phyloP scores from a whole-genome alignment of 1,140 invertebrate species.

The Cotesia typhae region DNA sequence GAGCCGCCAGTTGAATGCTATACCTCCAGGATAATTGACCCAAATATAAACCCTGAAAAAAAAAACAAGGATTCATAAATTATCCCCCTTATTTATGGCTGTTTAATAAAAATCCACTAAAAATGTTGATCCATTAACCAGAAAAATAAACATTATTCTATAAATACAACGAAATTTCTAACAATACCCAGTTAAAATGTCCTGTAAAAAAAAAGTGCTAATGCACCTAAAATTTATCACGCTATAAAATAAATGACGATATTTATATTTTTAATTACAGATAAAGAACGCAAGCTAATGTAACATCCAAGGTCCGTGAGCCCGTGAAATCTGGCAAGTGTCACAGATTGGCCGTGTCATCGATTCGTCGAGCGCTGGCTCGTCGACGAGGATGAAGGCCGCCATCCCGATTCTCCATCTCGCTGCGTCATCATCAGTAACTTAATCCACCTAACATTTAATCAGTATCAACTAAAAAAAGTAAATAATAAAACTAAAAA shows the following conservation, averaged over 20 bases:
- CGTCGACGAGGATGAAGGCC: slow-evolving; percentile 43
- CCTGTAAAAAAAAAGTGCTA: too few relatives aligned
- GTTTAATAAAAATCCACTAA: too few relatives aligned
- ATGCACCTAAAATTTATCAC: too few relatives aligned
- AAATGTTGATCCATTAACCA: too few relatives aligned
- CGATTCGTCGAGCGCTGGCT: slow-evolving; percentile 17
- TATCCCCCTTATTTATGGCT: slow-evolving; percentile 22
- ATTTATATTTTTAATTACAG: slow-evolving; percentile 1
- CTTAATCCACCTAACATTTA: slow-evolving; percentile 40
- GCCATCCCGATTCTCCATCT: slow-evolving; percentile 37
- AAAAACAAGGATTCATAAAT: slow-evolving; percentile 53
- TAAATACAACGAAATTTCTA: too few relatives aligned
- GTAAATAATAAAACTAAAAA: slow-evolving; percentile 22
- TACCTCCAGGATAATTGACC: slow-evolving; percentile 48
- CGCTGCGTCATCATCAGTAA: slow-evolving; percentile 45
- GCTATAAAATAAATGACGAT: neutral
- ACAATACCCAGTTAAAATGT: too few relatives aligned
- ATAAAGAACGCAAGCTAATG: neutral
- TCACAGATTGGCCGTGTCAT: slow-evolving; percentile 15
- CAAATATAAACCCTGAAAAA: slow-evolving; percentile 43
- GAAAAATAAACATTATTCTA: too few relatives aligned
- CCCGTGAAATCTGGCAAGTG: slow-evolving; percentile 21
- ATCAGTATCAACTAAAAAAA: neutral
- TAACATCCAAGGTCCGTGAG: neutral
- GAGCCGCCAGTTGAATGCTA: neutral